Conservation (phyloP, 2,113 vertebrate genomes). For the Cottus gobio region DNA sequence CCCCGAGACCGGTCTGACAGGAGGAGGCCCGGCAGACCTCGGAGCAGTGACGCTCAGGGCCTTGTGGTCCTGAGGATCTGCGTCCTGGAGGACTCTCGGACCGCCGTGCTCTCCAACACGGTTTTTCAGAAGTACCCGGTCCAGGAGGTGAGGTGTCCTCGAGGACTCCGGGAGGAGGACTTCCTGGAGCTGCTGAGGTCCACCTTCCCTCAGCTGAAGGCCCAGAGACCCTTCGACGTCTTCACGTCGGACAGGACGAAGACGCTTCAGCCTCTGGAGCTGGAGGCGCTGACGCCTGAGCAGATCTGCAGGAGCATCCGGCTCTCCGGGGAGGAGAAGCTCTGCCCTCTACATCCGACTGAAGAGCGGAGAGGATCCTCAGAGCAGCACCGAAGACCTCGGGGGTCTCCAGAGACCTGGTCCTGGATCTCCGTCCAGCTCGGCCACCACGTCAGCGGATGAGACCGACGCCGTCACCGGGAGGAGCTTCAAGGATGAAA, state of each 20-base stretch:
- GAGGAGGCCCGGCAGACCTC: slow-evolving; percentile 35
- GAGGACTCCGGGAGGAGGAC: neutral
- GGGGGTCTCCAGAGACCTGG: neutral
- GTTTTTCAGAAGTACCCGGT: slow-evolving; percentile 21
- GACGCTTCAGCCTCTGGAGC: slow-evolving; percentile 10
- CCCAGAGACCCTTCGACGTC: neutral
- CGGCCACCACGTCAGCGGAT: neutral
- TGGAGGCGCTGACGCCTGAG: slow-evolving; percentile 14
- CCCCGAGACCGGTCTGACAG: slow-evolving; percentile 19
- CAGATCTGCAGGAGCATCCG: slow-evolving; percentile 12
- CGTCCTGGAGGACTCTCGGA: slow-evolving; percentile 37
- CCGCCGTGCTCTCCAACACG: neutral
- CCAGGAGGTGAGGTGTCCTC: slow-evolving; percentile 22
- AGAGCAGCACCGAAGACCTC: neutral
- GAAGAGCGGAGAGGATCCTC: no score
- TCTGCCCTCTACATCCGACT: slow-evolving; percentile 19
- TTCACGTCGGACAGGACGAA: slow-evolving; percentile 20
- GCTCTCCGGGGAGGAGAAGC: neutral
- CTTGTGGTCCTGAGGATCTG: slow-evolving; percentile 38
- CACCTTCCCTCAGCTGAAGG: slow-evolving; percentile 45
- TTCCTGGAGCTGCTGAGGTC: slow-evolving; percentile 39
- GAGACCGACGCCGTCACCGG: neutral
- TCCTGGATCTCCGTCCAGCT: neutral
- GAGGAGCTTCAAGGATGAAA: neutral
- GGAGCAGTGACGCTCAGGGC: neutral